Conservation (phyloP, 2,113 vertebrate genomes). For the Shinisaurus crocodilurus region DNA sequence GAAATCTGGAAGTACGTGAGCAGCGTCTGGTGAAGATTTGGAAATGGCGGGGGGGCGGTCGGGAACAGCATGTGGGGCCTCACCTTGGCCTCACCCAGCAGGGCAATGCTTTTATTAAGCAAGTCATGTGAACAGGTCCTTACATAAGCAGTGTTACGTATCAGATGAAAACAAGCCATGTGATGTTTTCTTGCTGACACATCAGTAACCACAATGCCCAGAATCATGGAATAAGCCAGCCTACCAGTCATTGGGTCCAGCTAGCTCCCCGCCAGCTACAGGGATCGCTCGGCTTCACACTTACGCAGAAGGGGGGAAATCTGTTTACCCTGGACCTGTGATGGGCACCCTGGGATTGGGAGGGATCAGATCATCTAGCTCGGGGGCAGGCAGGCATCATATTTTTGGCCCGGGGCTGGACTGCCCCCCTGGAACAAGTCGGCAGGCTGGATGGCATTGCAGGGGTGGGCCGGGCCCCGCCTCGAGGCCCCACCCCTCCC, state of each 20-base stretch:
- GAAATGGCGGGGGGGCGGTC: background rate
- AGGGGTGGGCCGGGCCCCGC: no score
- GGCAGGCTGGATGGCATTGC: no score
- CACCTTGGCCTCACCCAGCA: background rate
- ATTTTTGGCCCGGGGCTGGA: no score
- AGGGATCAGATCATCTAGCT: no score
- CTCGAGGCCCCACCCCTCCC: no score
- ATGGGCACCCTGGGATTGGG: no score
- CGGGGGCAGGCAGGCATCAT: no score
- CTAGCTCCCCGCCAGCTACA: background rate
- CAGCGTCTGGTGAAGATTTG: background rate
- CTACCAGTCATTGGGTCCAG: background rate
- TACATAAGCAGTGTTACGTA: background rate
- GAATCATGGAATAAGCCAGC: background rate
- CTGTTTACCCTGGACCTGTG: no score
- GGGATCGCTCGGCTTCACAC: background rate
- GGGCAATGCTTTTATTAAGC: background rate
- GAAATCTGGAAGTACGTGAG: background rate
- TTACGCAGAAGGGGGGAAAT: no score
- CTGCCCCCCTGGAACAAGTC: no score
- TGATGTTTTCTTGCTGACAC: background rate
- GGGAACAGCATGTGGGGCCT: background rate
- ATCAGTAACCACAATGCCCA: background rate
- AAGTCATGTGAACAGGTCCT: background rate
- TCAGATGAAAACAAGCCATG: background rate